Base-by-base conservation (phyloP, 2,888 invertebrate genomes). In the Xestobium rufovillosum region DNA sequence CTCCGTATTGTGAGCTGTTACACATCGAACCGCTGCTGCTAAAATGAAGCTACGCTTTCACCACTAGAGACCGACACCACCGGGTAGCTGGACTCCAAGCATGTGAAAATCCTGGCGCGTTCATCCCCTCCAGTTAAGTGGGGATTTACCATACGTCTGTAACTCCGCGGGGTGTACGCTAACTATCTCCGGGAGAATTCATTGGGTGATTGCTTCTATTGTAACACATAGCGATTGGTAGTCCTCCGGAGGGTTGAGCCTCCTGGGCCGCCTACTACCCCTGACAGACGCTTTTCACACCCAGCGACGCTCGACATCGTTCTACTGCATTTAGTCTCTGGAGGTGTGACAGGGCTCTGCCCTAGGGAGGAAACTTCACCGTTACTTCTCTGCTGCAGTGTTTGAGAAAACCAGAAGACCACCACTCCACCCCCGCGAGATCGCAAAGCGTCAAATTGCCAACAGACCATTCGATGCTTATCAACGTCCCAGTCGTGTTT, bases 301-400 rank as follows among this genome's bases (percentile, higher is more conserved):
- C 48, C 47, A 48, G 50, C 51, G 70, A 70, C 71, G 65, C 60
- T 48, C 49, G 68, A 63, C 69, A 42, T 44, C 45, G 47, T 44
- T 37, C 50, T 32, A 31, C 33, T 39, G 13, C n/a, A 17, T 16
- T 13, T 16, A 48, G 57, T 59, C 60, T 72, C 67, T 68, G 70
- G 60, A n/a, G 57, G 60, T 54, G 56, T 71, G 70, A 68, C 58
- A 55, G 63, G n/a, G 67, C 67, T 66, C 68, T 68, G 68, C 66
- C 70, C 65, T 66, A 62, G 68, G 65, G 66, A 69, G 69, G 66
- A 61, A 65, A 50, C 52, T 48, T 49, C 36, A 10, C 9, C 41
- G 16, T 39, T 42, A n/a, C n/a, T n/a, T n/a, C n/a, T n/a, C n/a
- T n/a, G 44, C 39, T 41, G 34, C 39, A 42, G 40, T 43, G 36